These are phyloP conservation scores for Caenorhabditis sp. DNA, from an alignment of 2,888 invertebrate species.

Conservation along the genomic window DNA sequence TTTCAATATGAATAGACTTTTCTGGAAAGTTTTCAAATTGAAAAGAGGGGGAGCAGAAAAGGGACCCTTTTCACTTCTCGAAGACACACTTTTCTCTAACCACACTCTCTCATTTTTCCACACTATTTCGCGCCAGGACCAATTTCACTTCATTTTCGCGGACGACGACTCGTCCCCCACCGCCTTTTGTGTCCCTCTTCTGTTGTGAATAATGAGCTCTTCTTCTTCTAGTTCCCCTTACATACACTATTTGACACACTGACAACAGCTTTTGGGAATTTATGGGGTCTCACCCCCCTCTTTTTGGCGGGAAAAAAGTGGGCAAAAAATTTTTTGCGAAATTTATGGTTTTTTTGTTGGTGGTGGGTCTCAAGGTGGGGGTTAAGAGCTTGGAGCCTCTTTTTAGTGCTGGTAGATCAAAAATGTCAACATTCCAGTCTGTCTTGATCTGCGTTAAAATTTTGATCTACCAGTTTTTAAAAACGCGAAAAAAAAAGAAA, in stretches of 20 bases:
- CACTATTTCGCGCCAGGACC: conserved; percentile 11
- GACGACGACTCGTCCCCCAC: not conserved
- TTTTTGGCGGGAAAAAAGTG: conserved; percentile 4
- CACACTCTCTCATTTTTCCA: conserved; percentile 1
- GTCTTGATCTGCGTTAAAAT: too few species aligned
- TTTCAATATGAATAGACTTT: conserved; percentile 59
- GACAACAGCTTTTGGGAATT: conserved; percentile 48
- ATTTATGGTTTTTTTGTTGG: not conserved
- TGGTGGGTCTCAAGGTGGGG: too few species aligned
- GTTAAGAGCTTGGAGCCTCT: too few species aligned
- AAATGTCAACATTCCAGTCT: too few species aligned
- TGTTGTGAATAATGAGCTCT: conserved; percentile 62
- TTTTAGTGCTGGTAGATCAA: too few species aligned
- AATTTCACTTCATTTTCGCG: conserved; percentile 63
- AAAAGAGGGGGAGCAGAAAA: not conserved
- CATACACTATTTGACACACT: not conserved
- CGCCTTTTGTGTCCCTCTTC: conserved; percentile 4
- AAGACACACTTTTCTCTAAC: not conserved
- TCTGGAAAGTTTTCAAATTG: conserved; percentile 1
- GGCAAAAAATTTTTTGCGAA: too few species aligned
- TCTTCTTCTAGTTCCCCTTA: conserved; percentile 50
- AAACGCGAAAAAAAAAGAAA: too few species aligned
- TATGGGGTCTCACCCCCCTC: conserved; percentile 12
- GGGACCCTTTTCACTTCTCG: not conserved
- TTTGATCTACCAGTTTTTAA: too few species aligned